Conservation (phyloP, 1,140 invertebrate species). For the Schlechtendalia chinensis region DNA sequence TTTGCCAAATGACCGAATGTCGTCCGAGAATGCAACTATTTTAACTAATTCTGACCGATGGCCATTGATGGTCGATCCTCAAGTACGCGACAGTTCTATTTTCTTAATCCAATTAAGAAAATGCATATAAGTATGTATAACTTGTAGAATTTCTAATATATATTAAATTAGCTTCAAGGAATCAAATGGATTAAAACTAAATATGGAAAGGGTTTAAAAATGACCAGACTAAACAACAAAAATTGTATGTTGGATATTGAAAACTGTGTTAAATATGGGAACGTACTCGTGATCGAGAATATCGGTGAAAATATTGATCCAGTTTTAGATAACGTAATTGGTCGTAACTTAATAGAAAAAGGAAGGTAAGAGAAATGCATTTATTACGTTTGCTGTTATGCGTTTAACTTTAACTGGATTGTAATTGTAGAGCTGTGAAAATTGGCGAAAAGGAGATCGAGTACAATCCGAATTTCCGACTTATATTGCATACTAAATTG, state of each 20-base stretch:
- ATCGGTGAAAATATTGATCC: conserved; percentile 87
- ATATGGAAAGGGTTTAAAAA: conserved; percentile 69
- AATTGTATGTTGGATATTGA: conserved; percentile 85
- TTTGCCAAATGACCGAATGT: conserved; percentile 87
- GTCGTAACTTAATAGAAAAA: conserved; percentile 82
- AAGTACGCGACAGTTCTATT: conserved; percentile 57
- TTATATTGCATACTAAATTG: conserved; percentile 90
- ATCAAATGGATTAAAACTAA: conserved; percentile 94
- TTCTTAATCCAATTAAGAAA: background rate
- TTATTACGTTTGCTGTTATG: conserved; percentile 52
- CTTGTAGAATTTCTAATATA: background rate
- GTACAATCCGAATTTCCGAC: conserved; percentile 77
- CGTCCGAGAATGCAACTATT: conserved; percentile 91
- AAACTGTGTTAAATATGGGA: conserved; percentile 72
- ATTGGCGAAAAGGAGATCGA: conserved; percentile 91
- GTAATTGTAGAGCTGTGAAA: conserved; percentile 64
- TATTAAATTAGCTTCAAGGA: conserved; percentile 66
- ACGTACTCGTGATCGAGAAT: conserved; percentile 78
- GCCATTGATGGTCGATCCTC: conserved; percentile 94
- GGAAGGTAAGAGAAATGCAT: conserved; percentile 60
- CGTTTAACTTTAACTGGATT: background rate
- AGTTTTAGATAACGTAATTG: conserved; percentile 85
- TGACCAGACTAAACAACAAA: conserved; percentile 75
- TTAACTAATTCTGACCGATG: conserved; percentile 84
- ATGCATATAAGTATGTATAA: background rate